Evolutionary conservation across 1,140 invertebrate genomes (phyloP), one percentile per base, ranked within the genome.

Genomic region (Lucilia cuprina): DNA sequence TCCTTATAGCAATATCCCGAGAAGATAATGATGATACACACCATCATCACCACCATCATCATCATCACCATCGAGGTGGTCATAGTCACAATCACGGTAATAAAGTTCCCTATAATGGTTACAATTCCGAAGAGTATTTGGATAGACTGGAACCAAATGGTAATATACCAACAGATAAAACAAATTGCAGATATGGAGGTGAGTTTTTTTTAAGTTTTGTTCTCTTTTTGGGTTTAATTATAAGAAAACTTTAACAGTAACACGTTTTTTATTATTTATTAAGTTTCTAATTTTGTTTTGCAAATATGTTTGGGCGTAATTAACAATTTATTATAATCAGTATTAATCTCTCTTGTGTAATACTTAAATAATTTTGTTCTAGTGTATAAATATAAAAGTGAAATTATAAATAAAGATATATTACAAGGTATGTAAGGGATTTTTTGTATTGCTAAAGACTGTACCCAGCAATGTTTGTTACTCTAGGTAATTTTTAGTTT

Each of bases 71-170:
- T 84, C 87, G 89, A 74, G 87, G 89, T 85, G 88, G 89, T 80
- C 87, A 88, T 83, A 87, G 89, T 84, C 89, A 91, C 86, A 91
- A 90, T 87, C 90, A 91, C 89, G 89, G 88, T 91, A 93, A 93
- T 86, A 95, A 96, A 92, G 92, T 96, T 89, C 94, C 95, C 85
- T 97, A 96, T 92, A 97, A 97, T 92, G 96, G 96, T 83, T 97
- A 96, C 93, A 91, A 91, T 87, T 97, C 96, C 82, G 96, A 97
- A 88, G 96, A 97, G 93, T 97, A 96, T 93, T 94, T 97, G 91
- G 96, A 97, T 92, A 93, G 96, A 88, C 93, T 97, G 87, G 96
- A 97, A 92, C 96, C 96, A 88, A 97, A 97, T 92, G 96, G 96
- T 87, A 96, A 96, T 92, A 96, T 95, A 92, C 94, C 94, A 88